Evolutionary conservation across 2,888 invertebrate species (phyloP), one percentile per base, ranked within the genome.

Genomic region (Glaucopsyche alexis): DNA sequence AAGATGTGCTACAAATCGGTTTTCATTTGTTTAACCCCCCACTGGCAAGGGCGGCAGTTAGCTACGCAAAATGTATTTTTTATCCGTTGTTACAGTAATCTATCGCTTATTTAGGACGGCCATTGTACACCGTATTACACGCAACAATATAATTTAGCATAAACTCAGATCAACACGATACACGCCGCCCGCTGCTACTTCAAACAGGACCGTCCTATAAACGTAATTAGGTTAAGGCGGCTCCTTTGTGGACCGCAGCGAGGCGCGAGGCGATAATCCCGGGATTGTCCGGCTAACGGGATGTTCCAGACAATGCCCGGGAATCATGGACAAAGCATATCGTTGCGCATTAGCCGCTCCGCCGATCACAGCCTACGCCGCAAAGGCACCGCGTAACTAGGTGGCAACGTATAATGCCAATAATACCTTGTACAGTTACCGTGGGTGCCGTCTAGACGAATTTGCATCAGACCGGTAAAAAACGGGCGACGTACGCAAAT

Each of bases 401-500:
- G 92, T 92, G 91, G 92, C 92, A 85, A 80, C 82, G 60, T 71
- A 19, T 19, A 67, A 45, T 72, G 9, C 29, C 29, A 29, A 29
- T 2, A 29, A 29, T 29, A 29, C 29, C 38, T 40, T 9, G 4
- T 55, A 69, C 38, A 19, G 40, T 45, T 69, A 40, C 38, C 19
- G 72, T 72, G 77, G 77, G 78, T 77, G 78, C 78, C 80, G 79
- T 80, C 80, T 79, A 80, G 83, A 84, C 85, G 80, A 89, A 88
- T 87, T 84, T 87, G 86, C 42, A 86, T 81, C 87, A 89, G 82
- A 78, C 76, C 80, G 78, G 85, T 87, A 91, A 89, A 85, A 93
- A 91, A 88, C 85, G 84, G 91, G 91, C 92, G 92, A 89, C 91
- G 87, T 90, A 87, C 90, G 87, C 88, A 87, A 88, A 90, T 89